Evolutionary conservation across 2,888 invertebrate species (phyloP).

Genomic region (Congeria kusceri): DNA sequence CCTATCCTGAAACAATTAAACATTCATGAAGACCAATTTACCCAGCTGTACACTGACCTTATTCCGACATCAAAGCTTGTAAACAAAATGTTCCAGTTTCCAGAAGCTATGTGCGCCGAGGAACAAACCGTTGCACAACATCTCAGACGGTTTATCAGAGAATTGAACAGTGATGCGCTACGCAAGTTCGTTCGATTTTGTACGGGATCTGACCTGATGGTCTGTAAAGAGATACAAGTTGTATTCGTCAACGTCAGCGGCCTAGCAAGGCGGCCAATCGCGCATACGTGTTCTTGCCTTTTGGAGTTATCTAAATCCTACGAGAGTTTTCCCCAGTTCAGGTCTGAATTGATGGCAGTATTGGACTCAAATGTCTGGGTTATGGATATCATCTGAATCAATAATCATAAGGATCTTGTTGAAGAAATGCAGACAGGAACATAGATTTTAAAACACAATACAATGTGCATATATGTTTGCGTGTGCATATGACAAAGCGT

Average conservation of each 20-base stretch:
- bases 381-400: slow-evolving; percentile 27
- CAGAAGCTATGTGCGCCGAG: slow-evolving; percentile 30
- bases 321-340: slow-evolving; percentile 23
- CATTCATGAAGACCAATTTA: slow-evolving; percentile 19
- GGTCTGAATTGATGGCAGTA: slow-evolving; percentile 17
- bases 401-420: slow-evolving; percentile 23
- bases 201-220: too few species aligned
- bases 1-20: slow-evolving; percentile 20
- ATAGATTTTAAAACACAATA: not conserved
- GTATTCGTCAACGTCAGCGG: too few species aligned
- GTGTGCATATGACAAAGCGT: too few species aligned
- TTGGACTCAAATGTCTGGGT: slow-evolving; percentile 40
- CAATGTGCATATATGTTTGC: not conserved
- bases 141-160: slow-evolving; percentile 33
- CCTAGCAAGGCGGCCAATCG: too few species aligned
- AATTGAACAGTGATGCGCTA: slow-evolving; percentile 23
- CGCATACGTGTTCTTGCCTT: slow-evolving; percentile 47
- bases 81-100: slow-evolving; percentile 31
- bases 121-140: slow-evolving; percentile 37
- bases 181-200: slow-evolving; percentile 36
- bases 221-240: too few species aligned
- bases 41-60: slow-evolving; percentile 27
- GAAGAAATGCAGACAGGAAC: not conserved
- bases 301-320: slow-evolving; percentile 24
- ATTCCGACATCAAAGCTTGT: slow-evolving; percentile 35